Evolutionary conservation across 1,140 invertebrate species (phyloP).

Genomic region (Atta texana): DNA sequence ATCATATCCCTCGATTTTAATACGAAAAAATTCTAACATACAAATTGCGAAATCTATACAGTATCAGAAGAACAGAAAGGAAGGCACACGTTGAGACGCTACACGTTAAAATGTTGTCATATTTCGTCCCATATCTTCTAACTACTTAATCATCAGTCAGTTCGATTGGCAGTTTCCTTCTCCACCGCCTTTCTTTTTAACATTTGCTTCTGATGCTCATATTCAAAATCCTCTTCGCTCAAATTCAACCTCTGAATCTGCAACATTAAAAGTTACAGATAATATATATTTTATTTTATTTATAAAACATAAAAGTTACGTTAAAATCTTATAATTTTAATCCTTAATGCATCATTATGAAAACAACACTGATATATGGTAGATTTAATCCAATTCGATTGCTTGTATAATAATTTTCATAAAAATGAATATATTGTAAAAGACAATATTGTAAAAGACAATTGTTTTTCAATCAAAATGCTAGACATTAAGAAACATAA

Average conservation of each 20-base stretch:
- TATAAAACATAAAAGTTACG: neutral
- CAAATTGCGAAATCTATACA: slow-evolving; percentile 59
- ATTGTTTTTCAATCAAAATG: no score
- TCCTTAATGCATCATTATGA: no score
- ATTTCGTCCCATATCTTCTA: slow-evolving; percentile 52
- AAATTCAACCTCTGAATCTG: slow-evolving; percentile 89
- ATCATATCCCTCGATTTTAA: neutral
- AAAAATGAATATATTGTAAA: no score
- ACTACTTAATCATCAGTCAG: slow-evolving; percentile 69
- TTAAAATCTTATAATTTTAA: neutral
- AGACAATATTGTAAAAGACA: no score
- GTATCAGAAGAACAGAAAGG: slow-evolving; percentile 66
- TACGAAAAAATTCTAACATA: slow-evolving; percentile 41
- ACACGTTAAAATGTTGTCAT: slow-evolving; percentile 54
- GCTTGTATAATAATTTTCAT: no score
- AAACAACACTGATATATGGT: no score
- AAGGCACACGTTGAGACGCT: slow-evolving; percentile 70
- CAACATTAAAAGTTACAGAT: slow-evolving; percentile 46
- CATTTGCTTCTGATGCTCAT: slow-evolving; percentile 92
- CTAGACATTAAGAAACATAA: no score
- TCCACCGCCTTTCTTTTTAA: slow-evolving; percentile 81
- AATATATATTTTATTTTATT: neutral
- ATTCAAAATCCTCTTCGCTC: slow-evolving; percentile 93
- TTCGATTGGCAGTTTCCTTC: slow-evolving; percentile 76
- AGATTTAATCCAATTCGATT: no score